These are phyloP conservation scores for Metridium senile DNA, from an alignment of 92 coral and sea anemone genomes.

Conservation along the genomic window DNA sequence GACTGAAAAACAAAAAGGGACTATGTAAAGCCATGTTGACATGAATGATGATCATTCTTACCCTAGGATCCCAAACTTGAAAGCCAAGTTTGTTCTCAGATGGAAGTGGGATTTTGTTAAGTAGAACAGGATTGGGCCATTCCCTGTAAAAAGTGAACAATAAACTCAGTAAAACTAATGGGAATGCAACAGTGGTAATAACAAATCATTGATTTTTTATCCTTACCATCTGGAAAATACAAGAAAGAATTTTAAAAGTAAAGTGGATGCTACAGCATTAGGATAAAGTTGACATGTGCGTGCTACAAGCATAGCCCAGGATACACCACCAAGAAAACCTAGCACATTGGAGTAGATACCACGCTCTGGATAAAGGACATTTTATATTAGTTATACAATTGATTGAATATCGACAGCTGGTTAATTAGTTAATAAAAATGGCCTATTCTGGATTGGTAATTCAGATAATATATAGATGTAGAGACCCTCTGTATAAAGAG, in stretches of 20 bases:
- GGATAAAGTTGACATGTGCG: constrained; percentile 98
- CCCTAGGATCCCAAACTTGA: constrained; percentile 97
- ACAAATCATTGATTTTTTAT: neutral
- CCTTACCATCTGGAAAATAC: constrained; percentile 95
- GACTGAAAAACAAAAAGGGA: too few species aligned
- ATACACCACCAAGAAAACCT: constrained; percentile 97
- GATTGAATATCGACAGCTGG: neutral
- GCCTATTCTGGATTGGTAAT: too few species aligned
- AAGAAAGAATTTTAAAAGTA: constrained; percentile 91
- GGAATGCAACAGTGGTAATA: too few species aligned
- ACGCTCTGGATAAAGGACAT: constrained; percentile 52
- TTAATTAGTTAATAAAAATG: too few species aligned
- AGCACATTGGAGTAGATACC: constrained; percentile 95
- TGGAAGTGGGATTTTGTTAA: constrained; percentile 62
- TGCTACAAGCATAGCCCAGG: constrained; percentile 99
- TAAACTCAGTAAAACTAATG: too few species aligned
- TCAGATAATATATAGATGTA: too few species aligned
- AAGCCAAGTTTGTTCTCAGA: constrained; percentile 85
- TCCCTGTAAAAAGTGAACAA: constrained; percentile 87
- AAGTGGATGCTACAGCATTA: constrained; percentile 94
- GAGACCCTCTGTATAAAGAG: too few species aligned
- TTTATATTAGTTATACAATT: neutral
- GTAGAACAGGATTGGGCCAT: constrained; percentile 96
- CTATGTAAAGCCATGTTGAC: too few species aligned
- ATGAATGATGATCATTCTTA: too few species aligned